Conservation (phyloP, 2,888 invertebrate genomes). For the Oxyscelio sp. region DNA sequence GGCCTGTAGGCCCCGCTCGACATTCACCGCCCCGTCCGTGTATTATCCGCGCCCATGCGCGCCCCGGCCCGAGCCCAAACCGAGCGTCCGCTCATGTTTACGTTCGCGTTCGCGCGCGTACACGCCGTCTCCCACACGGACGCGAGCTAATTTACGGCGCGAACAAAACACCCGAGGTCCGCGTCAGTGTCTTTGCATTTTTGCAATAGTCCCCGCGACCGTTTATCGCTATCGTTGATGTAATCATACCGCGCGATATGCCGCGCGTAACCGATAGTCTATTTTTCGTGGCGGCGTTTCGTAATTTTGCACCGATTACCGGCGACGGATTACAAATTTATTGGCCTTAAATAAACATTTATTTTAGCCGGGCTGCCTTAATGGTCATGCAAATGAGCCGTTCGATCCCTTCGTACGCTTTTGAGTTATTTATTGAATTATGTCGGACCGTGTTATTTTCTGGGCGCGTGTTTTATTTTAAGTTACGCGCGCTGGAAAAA, state of each 20-base stretch:
- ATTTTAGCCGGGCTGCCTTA: conserved; percentile 35
- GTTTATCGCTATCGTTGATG: conserved; percentile 41
- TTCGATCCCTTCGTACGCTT: conserved; percentile 26
- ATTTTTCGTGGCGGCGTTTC: conserved; percentile 7
- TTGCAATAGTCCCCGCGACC: not conserved
- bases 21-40: conserved; percentile 53
- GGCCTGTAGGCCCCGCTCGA: conserved; percentile 74
- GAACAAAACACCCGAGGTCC: conserved; percentile 43
- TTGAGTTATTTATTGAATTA: conserved; percentile 52
- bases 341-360: conserved; percentile 55
- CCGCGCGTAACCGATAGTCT: conserved; percentile 12
- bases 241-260: conserved; percentile 33
- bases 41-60: conserved; percentile 45
- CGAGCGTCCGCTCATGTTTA: conserved; percentile 60
- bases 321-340: conserved; percentile 50
- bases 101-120: conserved; percentile 44
- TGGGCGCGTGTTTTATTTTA: conserved; percentile 38
- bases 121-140: conserved; percentile 51
- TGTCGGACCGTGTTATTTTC: not conserved
- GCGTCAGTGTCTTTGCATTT: conserved; percentile 25
- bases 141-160: conserved; percentile 65
- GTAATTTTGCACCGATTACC: conserved; percentile 14
- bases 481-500: conserved; percentile 25
- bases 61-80: not conserved
- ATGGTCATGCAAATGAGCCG: conserved; percentile 45